Conservation (phyloP, 2,113 vertebrate genomes). For the Phycodurus eques region DNA sequence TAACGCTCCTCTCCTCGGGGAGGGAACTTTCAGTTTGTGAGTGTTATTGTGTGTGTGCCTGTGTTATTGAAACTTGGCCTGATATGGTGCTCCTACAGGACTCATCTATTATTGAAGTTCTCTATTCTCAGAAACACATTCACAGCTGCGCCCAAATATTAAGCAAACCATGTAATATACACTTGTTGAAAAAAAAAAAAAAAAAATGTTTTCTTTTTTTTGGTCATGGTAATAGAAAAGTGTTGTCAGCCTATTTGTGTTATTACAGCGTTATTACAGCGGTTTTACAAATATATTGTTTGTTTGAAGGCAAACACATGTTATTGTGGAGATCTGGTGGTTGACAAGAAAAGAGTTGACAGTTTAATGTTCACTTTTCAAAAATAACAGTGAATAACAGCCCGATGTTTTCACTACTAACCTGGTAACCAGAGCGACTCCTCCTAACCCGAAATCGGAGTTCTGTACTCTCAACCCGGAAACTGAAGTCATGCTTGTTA, state of each 20-base stretch:
- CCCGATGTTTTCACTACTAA: background rate
- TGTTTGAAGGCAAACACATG: background rate
- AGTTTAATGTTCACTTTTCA: background rate
- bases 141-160: constrained; percentile 61
- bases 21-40: constrained; percentile 34
- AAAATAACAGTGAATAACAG: background rate
- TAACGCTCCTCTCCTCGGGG: constrained; percentile 48
- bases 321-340: no score
- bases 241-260: background rate
- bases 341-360: no score
- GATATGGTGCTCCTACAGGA: constrained; percentile 63
- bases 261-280: background rate
- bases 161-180: constrained; percentile 28
- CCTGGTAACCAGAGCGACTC: background rate
- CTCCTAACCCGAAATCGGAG: background rate
- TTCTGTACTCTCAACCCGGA: background rate
- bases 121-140: constrained; percentile 64
- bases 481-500: background rate
- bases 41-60: background rate
- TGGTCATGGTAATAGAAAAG: background rate
- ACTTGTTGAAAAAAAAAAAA: constrained; percentile 22
- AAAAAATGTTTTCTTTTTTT: no score
- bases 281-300: background rate
- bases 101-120: constrained; percentile 59
- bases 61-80: constrained; percentile 61